phyloP scores from a whole-genome alignment of 1,140 invertebrate genomes.

The Phortica variegata region DNA sequence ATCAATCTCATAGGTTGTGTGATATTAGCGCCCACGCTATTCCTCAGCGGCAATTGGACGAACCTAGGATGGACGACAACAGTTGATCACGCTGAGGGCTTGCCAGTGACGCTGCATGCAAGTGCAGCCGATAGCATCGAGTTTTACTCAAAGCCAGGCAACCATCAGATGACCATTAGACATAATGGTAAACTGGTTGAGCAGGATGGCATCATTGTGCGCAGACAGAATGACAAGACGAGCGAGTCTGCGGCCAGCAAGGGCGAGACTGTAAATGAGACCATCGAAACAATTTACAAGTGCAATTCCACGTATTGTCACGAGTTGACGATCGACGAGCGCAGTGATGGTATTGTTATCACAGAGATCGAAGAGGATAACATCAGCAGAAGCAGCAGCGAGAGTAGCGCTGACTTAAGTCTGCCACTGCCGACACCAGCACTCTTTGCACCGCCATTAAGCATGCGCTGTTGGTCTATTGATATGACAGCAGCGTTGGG shows the following conservation, averaged over 20 bases:
- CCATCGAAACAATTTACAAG: conserved; percentile 44
- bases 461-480: conserved; percentile 51
- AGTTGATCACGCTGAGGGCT: conserved; percentile 5
- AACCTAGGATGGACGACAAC: conserved; percentile 2
- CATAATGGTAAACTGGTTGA: conserved; percentile 45
- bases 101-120: not conserved
- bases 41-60: conserved; percentile 27
- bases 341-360: conserved; percentile 33
- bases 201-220: conserved; percentile 44
- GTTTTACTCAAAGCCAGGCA: conserved; percentile 44
- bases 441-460: conserved; percentile 8
- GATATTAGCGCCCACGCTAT: conserved; percentile 48
- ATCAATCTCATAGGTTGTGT: conserved; percentile 54
- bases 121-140: conserved; percentile 33
- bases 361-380: conserved; percentile 48
- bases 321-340: conserved; percentile 47
- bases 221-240: conserved; percentile 14
- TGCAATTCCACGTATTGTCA: conserved; percentile 43
- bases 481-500: conserved; percentile 53
- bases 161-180: conserved; percentile 43
- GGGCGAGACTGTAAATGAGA: conserved; percentile 21
- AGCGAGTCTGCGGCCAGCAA: not conserved
- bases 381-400: conserved; percentile 14
- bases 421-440: conserved; percentile 2
- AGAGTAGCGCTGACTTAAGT: not conserved